Evolutionary conservation across 2,888 invertebrate genomes (phyloP).

Genomic region (Tachina grossa): DNA sequence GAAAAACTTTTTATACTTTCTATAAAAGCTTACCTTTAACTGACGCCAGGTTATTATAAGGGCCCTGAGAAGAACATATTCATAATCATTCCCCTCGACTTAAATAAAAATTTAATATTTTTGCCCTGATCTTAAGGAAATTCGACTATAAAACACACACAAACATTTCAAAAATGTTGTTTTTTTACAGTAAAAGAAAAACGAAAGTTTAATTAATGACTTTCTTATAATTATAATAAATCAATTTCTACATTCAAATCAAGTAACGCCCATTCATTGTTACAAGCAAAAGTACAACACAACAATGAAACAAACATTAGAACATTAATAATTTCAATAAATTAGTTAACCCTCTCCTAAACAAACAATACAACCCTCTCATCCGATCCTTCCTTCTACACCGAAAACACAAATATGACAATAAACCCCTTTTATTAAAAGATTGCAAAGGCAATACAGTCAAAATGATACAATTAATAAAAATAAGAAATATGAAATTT

Average conservation of each 20-base stretch:
- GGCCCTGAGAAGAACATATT: too few relatives aligned
- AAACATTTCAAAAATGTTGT: too few relatives aligned
- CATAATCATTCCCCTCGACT: too few relatives aligned
- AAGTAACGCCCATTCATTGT: slow-evolving; percentile 66
- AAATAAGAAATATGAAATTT: slow-evolving; percentile 55
- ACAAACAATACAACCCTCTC: slow-evolving; percentile 31
- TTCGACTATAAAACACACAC: too few relatives aligned
- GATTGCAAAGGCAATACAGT: not conserved
- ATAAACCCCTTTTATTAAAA: slow-evolving; percentile 49
- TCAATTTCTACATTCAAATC: slow-evolving; percentile 56
- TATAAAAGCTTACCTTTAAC: too few relatives aligned
- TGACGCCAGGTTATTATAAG: too few relatives aligned
- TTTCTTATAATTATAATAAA: slow-evolving; percentile 68
- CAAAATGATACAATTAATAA: slow-evolving; percentile 47
- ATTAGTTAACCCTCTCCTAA: slow-evolving; percentile 57
- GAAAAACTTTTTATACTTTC: too few relatives aligned
- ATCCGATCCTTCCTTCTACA: slow-evolving; percentile 29
- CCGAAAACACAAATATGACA: slow-evolving; percentile 12
- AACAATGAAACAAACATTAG: slow-evolving; percentile 47
- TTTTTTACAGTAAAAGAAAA: slow-evolving; percentile 9
- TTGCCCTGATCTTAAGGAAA: too few relatives aligned
- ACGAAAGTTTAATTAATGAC: slow-evolving; percentile 60
- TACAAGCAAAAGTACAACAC: slow-evolving; percentile 34
- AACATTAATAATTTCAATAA: slow-evolving; percentile 64
- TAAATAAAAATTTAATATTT: too few relatives aligned